phyloP scores from a whole-genome alignment of 2,797 vertebrate species.

The Anabas testudineus region DNA sequence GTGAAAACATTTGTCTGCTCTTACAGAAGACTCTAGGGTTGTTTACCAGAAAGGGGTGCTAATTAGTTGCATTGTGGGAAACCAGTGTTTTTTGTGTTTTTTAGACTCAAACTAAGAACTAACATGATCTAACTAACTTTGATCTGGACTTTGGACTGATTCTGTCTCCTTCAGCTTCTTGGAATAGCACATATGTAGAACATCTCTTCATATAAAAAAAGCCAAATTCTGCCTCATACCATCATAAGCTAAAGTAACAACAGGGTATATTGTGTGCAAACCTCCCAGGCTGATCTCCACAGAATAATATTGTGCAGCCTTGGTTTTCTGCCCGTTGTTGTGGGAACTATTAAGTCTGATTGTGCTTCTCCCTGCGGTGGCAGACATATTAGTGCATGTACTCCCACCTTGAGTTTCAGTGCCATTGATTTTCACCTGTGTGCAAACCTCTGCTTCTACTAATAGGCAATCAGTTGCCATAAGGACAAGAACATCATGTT shows the following conservation, averaged over 20 bases:
- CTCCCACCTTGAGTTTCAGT: constrained; percentile 57
- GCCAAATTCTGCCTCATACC: neutral
- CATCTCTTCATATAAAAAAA: neutral
- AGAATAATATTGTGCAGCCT: constrained; percentile 15
- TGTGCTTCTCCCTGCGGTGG: constrained; percentile 49
- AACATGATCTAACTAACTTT: too few relatives aligned
- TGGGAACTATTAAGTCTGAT: constrained; percentile 34
- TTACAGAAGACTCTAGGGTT: too few relatives aligned
- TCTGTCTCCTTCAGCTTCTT: neutral
- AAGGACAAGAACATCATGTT: constrained; percentile 31
- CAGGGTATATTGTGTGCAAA: constrained; percentile 7
- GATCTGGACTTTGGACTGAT: too few relatives aligned
- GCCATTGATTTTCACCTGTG: constrained; percentile 68
- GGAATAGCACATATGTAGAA: neutral
- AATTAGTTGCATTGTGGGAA: neutral
- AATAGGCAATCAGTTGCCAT: constrained; percentile 55
- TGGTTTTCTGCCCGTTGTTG: constrained; percentile 21
- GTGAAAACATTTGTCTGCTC: too few relatives aligned
- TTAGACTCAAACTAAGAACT: neutral
- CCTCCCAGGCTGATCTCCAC: constrained; percentile 7
- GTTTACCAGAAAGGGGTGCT: too few relatives aligned
- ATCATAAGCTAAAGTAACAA: neutral
- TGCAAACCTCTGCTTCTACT: constrained; percentile 50
- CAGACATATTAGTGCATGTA: constrained; percentile 46
- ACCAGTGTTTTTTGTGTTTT: neutral